Evolutionary conservation across 2,113 vertebrate genomes (phyloP).

Genomic region (Trachemys scripta): DNA sequence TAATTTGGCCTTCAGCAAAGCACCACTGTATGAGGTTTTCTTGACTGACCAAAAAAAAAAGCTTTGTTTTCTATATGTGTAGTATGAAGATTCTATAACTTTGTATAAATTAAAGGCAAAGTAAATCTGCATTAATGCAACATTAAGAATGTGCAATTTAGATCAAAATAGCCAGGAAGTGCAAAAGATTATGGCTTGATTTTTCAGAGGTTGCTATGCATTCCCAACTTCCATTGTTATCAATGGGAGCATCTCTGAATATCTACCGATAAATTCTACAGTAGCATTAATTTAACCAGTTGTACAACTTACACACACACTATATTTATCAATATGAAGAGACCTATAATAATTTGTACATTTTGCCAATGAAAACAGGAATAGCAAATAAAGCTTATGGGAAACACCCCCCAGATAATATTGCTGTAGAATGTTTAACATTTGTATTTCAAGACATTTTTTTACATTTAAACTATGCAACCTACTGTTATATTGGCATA

Average conservation of each 20-base stretch:
- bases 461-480: background rate
- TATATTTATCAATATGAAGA: background rate
- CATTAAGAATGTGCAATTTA: background rate
- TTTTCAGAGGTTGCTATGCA: background rate
- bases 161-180: background rate
- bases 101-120: background rate
- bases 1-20: conserved; percentile 9
- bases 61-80: background rate
- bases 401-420: background rate
- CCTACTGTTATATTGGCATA: background rate
- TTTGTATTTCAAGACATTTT: background rate
- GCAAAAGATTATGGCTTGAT: background rate
- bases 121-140: background rate
- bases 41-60: background rate
- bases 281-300: background rate
- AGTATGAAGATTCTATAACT: background rate
- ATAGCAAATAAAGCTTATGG: background rate
- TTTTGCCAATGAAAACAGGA: background rate
- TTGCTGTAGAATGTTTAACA: background rate
- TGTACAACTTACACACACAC: background rate
- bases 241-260: background rate
- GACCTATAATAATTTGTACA: background rate
- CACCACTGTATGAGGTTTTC: background rate
- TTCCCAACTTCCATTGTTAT: background rate
- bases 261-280: background rate